Conservation (phyloP, 2,113 vertebrate species). For the Rhadina sibilatrix region DNA sequence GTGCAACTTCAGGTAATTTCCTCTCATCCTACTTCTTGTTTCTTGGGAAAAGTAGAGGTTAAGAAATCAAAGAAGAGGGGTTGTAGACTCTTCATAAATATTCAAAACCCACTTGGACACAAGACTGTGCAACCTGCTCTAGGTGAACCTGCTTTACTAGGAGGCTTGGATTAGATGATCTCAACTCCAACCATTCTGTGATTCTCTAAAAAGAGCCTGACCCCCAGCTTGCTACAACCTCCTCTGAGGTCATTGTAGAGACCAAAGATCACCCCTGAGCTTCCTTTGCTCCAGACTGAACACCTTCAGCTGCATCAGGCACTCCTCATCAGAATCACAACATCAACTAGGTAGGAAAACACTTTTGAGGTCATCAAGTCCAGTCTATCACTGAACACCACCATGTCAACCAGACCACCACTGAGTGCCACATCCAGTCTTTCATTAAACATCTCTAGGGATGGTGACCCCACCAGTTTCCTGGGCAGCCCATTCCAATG, state of each 20-base stretch:
- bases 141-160: not conserved
- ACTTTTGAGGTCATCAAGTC: fast-evolving
- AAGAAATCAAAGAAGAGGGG: not conserved
- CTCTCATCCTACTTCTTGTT: not conserved
- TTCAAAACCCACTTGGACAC: not conserved
- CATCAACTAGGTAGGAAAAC: not conserved
- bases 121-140: not conserved
- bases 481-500: not conserved
- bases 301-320: not conserved
- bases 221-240: not conserved
- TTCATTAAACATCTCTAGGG: not conserved
- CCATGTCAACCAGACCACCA: not conserved
- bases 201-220: not conserved
- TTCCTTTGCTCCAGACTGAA: not conserved
- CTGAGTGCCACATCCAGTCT: fast-evolving
- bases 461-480: not conserved
- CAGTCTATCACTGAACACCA: not conserved
- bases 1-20: not conserved
- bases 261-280: not conserved
- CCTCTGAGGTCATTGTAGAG: not conserved
- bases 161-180: not conserved
- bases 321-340: not conserved
- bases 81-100: not conserved
- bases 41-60: not conserved
- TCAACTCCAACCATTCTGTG: not conserved